Evolutionary conservation across 2,797 vertebrate genomes (phyloP), one percentile per base, ranked within the genome.

Genomic region (Myioborus melanocephalus): DNA sequence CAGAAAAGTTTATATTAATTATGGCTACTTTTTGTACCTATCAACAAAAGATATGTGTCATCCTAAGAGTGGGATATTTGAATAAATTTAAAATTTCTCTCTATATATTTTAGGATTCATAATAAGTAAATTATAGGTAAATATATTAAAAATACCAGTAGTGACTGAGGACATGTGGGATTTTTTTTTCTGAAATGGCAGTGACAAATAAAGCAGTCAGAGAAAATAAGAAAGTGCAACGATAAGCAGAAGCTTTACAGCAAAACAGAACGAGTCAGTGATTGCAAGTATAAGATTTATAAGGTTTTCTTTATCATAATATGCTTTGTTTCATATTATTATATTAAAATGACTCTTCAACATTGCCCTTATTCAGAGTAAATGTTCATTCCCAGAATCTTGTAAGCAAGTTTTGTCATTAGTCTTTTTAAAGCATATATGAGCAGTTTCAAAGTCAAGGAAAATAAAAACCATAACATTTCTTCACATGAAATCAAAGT

Each of bases 311-410:
- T 89, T 83, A 79, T 21, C 1, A 2, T 55, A 75, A 91, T 72
- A 88, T 82, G 20, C 19, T 92, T 92, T 77, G 23, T 93, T 90
- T 88, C 65, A 71, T 75, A 50, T 59, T 88, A 76, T 65, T 86
- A 59, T 34, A 63, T 65, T 69, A 76, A 88, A 81, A 72, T 63
- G 13, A 57, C 37, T 69, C 43, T 86, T 93, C 19, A 18, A 8
- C 35, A 24, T 49, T 73, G 44, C 49, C 37, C 6, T 77, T 64
- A 83, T 76, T 61, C 34, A 70, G 30, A 89, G 19, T 43, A 66
- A 20, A 28, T 20, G 15, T 64, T 92, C 18, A 37, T 80, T 82
- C 22, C 22, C 63, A 70, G 37, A 64, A 80, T 77, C 53, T n/a
- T 77, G 34, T 68, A 73, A 87, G 34, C 37, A 78, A 81, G 13